These are phyloP conservation scores for Saguinus imperator DNA, from an alignment of 2,113 vertebrate genomes.

Conservation along the genomic window DNA sequence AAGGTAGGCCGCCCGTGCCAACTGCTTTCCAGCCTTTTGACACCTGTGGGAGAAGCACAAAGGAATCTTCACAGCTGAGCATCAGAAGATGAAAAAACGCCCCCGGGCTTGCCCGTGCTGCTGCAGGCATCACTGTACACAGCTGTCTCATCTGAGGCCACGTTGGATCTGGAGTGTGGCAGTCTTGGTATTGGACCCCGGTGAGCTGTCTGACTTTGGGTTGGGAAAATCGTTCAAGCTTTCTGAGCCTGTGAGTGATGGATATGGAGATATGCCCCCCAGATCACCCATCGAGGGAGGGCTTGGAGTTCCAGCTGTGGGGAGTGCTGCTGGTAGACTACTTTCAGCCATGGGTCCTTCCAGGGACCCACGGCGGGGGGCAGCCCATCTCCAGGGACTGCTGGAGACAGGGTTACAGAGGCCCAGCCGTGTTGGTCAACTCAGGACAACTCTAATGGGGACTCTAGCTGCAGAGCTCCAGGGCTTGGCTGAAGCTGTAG, in stretches of 20 bases:
- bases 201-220: too few relatives aligned
- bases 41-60: constrained; percentile 77
- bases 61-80: neutral
- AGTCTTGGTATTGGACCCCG: neutral
- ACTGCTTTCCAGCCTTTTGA: constrained; percentile 83
- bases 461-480: neutral
- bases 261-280: rapidly evolving
- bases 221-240: neutral
- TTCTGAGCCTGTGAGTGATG: neutral
- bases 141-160: neutral
- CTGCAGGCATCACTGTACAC: rapidly evolving
- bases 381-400: neutral
- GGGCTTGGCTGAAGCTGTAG: rapidly evolving
- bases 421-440: neutral
- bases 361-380: too few relatives aligned
- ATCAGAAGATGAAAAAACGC: neutral
- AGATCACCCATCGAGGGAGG: neutral
- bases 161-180: neutral
- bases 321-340: neutral
- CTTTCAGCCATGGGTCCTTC: neutral
- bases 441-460: too few relatives aligned
- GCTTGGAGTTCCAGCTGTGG: neutral
- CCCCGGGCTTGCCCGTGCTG: rapidly evolving
- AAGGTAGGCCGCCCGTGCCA: constrained; percentile 87
- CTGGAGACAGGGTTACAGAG: rapidly evolving